These are phyloP conservation scores for Paradisaea rubra DNA, from an alignment of 2,113 vertebrate genomes.

Conservation along the genomic window DNA sequence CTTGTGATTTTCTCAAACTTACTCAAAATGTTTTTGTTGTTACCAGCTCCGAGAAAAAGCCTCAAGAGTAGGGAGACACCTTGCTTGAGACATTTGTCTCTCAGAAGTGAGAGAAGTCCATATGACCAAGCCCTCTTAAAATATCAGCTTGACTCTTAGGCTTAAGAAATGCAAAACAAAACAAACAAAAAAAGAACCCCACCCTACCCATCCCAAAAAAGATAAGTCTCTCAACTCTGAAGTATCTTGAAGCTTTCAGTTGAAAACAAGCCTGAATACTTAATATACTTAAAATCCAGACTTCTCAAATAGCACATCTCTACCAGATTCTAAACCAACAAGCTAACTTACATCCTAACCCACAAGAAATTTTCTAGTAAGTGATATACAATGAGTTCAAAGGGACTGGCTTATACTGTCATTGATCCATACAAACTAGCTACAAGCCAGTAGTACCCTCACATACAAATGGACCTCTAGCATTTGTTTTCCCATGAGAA, in stretches of 20 bases:
- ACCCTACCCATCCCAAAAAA: rapidly evolving
- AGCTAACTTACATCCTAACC: background rate
- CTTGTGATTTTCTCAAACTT: background rate
- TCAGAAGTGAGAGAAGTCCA: background rate
- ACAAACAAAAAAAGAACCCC: background rate
- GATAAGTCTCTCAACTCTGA: background rate
- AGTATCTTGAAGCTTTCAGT: background rate
- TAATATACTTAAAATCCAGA: background rate
- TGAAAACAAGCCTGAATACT: background rate
- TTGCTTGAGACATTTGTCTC: background rate
- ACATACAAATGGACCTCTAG: rapidly evolving
- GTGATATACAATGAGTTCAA: background rate
- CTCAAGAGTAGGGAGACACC: background rate
- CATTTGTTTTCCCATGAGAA: background rate
- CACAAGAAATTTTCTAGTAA: background rate
- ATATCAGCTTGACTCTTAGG: background rate
- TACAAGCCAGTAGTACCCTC: background rate
- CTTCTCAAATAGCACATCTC: background rate
- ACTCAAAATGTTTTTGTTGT: background rate
- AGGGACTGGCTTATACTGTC: background rate
- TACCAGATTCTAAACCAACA: background rate
- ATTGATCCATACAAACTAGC: background rate
- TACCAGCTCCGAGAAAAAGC: background rate
- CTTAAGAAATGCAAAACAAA: background rate
- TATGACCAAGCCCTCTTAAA: background rate